Conservation (phyloP, 2,797 vertebrate genomes). For the Platalea minor region DNA sequence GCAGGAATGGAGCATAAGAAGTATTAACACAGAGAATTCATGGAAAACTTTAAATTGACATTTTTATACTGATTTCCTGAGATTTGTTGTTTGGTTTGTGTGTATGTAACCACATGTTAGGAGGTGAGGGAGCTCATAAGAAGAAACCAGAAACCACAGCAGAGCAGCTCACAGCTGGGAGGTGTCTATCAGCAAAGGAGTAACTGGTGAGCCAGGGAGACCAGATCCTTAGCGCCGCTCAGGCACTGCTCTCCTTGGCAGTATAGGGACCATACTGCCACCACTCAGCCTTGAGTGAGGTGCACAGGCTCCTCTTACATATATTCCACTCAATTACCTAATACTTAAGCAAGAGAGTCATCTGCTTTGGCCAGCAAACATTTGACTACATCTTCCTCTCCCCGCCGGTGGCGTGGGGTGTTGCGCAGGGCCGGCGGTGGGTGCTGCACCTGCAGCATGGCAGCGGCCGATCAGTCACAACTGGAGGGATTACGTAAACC, state of each 20-base stretch:
- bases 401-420: not conserved
- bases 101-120: fast-evolving
- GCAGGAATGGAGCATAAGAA: not conserved
- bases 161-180: not conserved
- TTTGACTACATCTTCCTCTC: not conserved
- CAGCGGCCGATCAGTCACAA: not conserved
- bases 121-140: not conserved
- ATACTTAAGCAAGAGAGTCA: not conserved
- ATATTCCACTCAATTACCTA: not conserved
- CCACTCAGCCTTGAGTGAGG: not conserved
- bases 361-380: not conserved
- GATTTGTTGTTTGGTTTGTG: not conserved
- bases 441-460: not conserved
- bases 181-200: not conserved
- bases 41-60: not conserved
- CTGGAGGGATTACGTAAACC: not conserved
- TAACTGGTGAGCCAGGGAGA: fast-evolving
- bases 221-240: fast-evolving
- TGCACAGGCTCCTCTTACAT: not conserved
- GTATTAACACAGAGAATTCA: not conserved
- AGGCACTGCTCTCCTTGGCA: fast-evolving
- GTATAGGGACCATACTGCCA: fast-evolving
- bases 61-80: not conserved
- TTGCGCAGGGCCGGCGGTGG: fast-evolving
- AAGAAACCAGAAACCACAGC: not conserved